Conservation (phyloP, 2,113 vertebrate species). For the Pyrgilauda ruficollis region DNA sequence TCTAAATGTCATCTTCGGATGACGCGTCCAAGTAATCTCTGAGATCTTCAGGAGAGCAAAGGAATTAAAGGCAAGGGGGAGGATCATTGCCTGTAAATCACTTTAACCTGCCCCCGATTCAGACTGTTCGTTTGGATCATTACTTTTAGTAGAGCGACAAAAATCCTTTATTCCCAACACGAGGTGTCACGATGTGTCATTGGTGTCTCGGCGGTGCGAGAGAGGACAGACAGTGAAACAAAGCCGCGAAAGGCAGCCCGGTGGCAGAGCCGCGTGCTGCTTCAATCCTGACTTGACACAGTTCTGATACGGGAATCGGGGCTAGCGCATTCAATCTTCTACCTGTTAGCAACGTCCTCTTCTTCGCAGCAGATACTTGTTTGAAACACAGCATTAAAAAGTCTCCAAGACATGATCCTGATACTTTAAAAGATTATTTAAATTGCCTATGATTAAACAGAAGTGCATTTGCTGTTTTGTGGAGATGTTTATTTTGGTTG, state of each 20-base stretch:
- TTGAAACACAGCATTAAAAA: background rate
- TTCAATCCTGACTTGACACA: background rate
- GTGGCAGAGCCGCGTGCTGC: background rate
- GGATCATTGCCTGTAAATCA: background rate
- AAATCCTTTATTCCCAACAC: background rate
- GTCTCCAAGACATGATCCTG: background rate
- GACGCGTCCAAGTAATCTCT: background rate
- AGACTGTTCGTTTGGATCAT: background rate
- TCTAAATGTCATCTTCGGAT: background rate
- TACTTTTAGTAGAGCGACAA: background rate
- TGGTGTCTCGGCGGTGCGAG: background rate
- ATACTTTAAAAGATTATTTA: background rate
- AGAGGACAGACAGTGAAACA: background rate
- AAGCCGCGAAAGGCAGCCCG: background rate
- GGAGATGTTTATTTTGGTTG: conserved; percentile 62
- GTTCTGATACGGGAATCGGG: background rate
- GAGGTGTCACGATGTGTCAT: background rate
- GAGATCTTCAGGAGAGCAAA: background rate
- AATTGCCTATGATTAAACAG: conserved; percentile 10
- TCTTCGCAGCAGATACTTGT: background rate
- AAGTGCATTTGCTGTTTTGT: conserved; percentile 40
- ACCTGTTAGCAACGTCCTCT: background rate
- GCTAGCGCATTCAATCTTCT: background rate
- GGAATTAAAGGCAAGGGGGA: background rate
- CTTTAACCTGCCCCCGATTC: background rate